These are phyloP conservation scores for Lerista edwardsae DNA, from an alignment of 2,797 vertebrate species.

Conservation along the genomic window DNA sequence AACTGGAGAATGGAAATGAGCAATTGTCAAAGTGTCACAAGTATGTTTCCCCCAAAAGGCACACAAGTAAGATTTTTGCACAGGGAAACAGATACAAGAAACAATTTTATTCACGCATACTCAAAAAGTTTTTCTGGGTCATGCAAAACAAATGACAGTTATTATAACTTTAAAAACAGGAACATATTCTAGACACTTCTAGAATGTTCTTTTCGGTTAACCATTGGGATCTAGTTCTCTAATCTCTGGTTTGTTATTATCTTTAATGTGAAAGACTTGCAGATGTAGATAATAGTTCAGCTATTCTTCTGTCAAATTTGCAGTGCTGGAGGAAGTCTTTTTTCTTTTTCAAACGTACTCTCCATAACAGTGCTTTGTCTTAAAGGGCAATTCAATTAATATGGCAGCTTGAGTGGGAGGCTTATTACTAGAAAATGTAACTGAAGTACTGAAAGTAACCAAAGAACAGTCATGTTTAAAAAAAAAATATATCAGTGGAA, in stretches of 20 bases:
- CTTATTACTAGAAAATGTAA: background rate
- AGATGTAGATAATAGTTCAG: slow-evolving; percentile 2
- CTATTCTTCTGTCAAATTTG: slow-evolving; percentile 14
- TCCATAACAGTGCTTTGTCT: slow-evolving; percentile 14
- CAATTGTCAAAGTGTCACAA: too few relatives aligned
- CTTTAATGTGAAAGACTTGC: slow-evolving; percentile 19
- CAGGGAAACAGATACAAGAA: too few relatives aligned
- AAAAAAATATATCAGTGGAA: slow-evolving; percentile 3
- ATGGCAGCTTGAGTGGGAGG: slow-evolving; percentile 9
- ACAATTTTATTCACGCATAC: too few relatives aligned
- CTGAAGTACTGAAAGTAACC: background rate
- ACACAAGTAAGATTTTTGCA: too few relatives aligned
- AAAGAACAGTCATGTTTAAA: background rate
- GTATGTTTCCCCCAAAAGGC: too few relatives aligned
- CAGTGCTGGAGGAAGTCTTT: slow-evolving; percentile 31
- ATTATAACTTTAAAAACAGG: background rate
- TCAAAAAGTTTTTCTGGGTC: background rate
- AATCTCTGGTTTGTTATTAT: background rate
- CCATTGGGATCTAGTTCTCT: background rate
- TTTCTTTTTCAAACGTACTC: slow-evolving; percentile 9
- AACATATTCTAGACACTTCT: background rate
- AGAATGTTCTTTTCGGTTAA: slow-evolving; percentile 33
- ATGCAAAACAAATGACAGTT: background rate
- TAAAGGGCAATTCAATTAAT: slow-evolving; percentile 7
- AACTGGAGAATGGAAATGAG: too few relatives aligned